A percentile compares a stretch with the other conserved stretches of the same genome.
These are phyloP conservation scores for Aphidius ervi DNA, from an alignment of 1,140 invertebrate species.

Conservation along the genomic window DNA sequence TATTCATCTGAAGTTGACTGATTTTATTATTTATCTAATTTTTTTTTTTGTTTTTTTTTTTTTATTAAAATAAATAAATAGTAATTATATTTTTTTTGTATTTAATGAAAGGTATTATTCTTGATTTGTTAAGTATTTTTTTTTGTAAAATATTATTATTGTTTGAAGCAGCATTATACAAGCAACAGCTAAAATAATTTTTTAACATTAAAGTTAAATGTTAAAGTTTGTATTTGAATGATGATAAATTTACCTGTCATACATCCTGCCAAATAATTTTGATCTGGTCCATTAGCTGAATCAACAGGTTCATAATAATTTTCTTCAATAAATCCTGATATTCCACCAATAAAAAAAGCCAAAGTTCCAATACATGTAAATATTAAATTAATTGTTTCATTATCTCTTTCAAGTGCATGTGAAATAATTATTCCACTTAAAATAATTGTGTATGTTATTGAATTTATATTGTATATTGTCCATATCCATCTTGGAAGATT, in stretches of 20 bases:
- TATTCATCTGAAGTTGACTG: background rate
- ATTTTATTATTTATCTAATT: background rate
- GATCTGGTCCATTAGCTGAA: conserved; percentile 10
- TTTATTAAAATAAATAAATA: background rate
- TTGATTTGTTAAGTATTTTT: background rate
- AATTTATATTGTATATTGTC: conserved; percentile 35
- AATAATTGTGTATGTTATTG: conserved; percentile 30
- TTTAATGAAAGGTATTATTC: too few species aligned
- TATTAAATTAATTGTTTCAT: conserved; percentile 20
- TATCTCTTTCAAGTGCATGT: conserved; percentile 16
- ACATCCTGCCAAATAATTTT: conserved; percentile 22
- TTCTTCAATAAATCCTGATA: conserved; percentile 23
- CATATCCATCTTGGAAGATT: conserved; percentile 34
- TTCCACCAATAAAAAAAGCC: conserved; percentile 26
- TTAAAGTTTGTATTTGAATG: too few species aligned
- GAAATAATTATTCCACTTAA: conserved; percentile 22
- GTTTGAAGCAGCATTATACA: too few species aligned
- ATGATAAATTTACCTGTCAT: conserved; percentile 17
- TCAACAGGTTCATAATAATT: conserved; percentile 10
- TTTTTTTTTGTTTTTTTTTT: conserved; percentile 6
- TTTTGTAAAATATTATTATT: too few species aligned
- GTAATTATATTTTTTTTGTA: too few species aligned
- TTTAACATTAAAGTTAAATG: too few species aligned
- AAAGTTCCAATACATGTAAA: conserved; percentile 26
- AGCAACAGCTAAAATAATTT: too few species aligned